phyloP scores from a whole-genome alignment of 2,888 invertebrate species.

The Caenorhabditis becei region DNA sequence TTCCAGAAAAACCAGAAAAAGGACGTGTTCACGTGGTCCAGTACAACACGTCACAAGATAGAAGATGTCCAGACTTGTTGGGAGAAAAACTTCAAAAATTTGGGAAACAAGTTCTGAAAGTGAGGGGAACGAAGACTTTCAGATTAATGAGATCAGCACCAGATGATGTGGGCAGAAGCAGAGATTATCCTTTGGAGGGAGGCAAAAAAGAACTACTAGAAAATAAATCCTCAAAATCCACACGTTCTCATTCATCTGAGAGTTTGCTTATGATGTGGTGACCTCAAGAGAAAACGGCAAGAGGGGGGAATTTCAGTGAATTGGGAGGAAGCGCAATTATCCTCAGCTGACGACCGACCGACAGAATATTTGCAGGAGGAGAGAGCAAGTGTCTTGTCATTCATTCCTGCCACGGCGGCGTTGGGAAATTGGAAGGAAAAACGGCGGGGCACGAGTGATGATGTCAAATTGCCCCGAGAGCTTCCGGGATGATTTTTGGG shows the following conservation, averaged over 20 bases:
- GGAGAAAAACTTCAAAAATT: not conserved
- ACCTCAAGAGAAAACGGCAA: not conserved
- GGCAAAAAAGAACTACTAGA: not conserved
- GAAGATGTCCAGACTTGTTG: too few relatives aligned
- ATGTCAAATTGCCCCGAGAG: slow-evolving; percentile 4
- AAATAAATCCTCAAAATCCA: slow-evolving; percentile 12
- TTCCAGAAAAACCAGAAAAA: too few relatives aligned
- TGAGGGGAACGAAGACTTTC: too few relatives aligned
- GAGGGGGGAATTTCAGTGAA: slow-evolving; percentile 10
- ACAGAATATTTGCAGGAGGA: slow-evolving; percentile 21
- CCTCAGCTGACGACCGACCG: slow-evolving; percentile 2
- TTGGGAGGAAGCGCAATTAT: slow-evolving; percentile 39
- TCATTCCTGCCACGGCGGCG: not conserved
- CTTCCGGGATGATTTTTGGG: slow-evolving; percentile 4
- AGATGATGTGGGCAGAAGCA: not conserved
- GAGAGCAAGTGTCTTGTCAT: slow-evolving; percentile 12
- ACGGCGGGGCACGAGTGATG: not conserved
- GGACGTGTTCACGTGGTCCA: too few relatives aligned
- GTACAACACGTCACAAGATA: too few relatives aligned
- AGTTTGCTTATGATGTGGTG: not conserved
- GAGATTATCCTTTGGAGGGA: slow-evolving; percentile 2
- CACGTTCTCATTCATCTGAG: slow-evolving; percentile 14
- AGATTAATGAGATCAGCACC: not conserved
- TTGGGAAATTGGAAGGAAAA: slow-evolving; percentile 4
- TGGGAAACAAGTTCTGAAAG: too few relatives aligned